A percentile compares a stretch with the other conserved stretches of the same genome.
Evolutionary conservation across 1,140 invertebrate species (phyloP).

Genomic region (Centruroides sculpturatus): DNA sequence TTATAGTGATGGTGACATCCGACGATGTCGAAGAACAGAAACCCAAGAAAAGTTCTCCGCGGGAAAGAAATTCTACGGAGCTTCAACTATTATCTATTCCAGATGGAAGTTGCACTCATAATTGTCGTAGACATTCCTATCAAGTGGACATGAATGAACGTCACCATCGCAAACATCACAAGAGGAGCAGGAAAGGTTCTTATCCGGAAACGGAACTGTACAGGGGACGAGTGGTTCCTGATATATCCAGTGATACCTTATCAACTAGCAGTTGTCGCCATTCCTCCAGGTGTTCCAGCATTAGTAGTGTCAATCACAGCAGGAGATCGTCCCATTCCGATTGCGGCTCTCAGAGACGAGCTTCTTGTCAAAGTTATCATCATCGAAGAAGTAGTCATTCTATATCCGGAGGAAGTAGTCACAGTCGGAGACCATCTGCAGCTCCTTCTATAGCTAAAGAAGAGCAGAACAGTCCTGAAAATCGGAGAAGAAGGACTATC

Average conservation of each 20-base stretch:
- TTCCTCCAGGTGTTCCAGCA: constrained; percentile 7
- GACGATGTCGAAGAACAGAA: no score
- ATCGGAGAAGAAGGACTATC: constrained; percentile 6
- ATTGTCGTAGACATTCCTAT: no score
- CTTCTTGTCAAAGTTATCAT: not conserved
- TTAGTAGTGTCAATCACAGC: constrained; percentile 6
- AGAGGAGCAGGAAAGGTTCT: constrained; percentile 6
- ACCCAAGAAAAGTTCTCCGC: no score
- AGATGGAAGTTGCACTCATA: no score
- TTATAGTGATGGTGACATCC: no score
- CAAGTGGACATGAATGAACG: no score
- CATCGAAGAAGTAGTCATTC: not conserved
- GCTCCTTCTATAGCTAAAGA: not conserved
- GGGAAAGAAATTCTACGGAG: no score
- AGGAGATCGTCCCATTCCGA: constrained; percentile 4
- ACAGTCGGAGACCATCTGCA: constrained; percentile 3
- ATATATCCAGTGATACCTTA: not conserved
- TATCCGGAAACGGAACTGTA: constrained; percentile 5
- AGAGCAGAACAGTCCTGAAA: not conserved
- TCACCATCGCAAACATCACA: not conserved
- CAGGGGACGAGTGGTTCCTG: not conserved
- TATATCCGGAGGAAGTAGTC: not conserved
- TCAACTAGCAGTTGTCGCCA: constrained; percentile 1
- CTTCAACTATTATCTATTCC: no score
- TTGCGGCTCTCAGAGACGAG: constrained; percentile 4